A percentile compares a stretch with the other conserved stretches of the same genome.
Evolutionary conservation across 2,888 invertebrate genomes (phyloP).

Genomic region (Torymus auratus): DNA sequence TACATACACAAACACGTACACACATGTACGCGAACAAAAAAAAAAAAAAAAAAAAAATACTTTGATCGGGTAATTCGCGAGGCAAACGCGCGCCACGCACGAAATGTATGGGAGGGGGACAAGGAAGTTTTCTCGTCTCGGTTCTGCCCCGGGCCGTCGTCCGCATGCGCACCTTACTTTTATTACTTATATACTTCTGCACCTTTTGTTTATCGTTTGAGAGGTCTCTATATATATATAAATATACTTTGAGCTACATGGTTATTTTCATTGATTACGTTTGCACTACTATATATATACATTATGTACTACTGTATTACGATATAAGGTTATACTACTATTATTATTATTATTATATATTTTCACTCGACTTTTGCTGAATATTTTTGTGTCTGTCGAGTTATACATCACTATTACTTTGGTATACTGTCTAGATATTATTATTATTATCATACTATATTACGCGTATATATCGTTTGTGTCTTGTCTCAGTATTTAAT

Average conservation of each 20-base stretch:
- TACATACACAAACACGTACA: neutral
- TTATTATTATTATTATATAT: neutral
- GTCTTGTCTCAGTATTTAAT: slow-evolving; percentile 33
- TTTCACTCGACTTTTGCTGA: slow-evolving; percentile 35
- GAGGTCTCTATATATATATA: slow-evolving; percentile 13
- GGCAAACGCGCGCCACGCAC: too few species aligned
- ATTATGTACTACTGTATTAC: neutral
- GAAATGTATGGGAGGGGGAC: too few species aligned
- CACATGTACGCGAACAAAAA: too few species aligned
- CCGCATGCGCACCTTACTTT: slow-evolving; percentile 35
- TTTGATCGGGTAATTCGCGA: too few species aligned
- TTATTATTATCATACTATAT: slow-evolving; percentile 52
- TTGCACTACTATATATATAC: slow-evolving; percentile 40
- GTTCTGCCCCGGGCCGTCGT: slow-evolving; percentile 9
- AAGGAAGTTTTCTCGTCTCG: neutral
- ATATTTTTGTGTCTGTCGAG: slow-evolving; percentile 48
- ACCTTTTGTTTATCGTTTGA: slow-evolving; percentile 39
- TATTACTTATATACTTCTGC: slow-evolving; percentile 27
- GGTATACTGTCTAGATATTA: slow-evolving; percentile 32
- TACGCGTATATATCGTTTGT: slow-evolving; percentile 46
- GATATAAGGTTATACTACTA: too few species aligned
- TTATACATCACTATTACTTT: too few species aligned
- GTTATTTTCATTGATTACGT: slow-evolving; percentile 57
- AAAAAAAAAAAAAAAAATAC: too few species aligned
- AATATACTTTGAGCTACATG: slow-evolving; percentile 37